Evolutionary conservation across 2,888 invertebrate genomes (phyloP), one percentile per base, ranked within the genome.

Genomic region (Blera fallax): DNA sequence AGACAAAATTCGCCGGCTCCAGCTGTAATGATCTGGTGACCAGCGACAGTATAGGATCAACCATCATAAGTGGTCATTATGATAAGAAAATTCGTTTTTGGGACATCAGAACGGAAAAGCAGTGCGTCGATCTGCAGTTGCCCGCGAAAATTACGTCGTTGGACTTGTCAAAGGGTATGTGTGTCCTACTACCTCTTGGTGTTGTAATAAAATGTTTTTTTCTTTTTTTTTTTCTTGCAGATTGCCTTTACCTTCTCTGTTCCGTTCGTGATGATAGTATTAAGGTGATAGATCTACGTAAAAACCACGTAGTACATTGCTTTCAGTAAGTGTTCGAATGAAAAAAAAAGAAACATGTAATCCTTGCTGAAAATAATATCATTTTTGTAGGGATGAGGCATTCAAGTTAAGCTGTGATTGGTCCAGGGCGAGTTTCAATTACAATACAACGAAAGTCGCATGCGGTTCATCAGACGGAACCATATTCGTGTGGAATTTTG

Each of bases 71-170:
- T 89, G 99, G 99, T 24, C 99, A 99, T 93, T 99, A 97, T 92
- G 99, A 99, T 93, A 98, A 98, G 93, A 96, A 96, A 90, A 96
- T 99, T 89, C 95, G 99, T 67, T 97, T 99, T 93, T 99, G 99
- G 99, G 99, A 99, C 92, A 96, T 96, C 87, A 94, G 99, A 89
- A 95, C 96, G 14, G 98, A 98, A 89, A 95, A 95, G 89, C 95
- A 95, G 88, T 95, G 95, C 84, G 97, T 97, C 90, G 97, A 98
- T 92, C 96, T 98, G 87, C 92, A 95, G 87, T 94, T 99, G 85
- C 97, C 97, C 91, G 98, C 98, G 79, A 97, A 97, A 94, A 96
- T 99, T 87, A 99, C 99, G 43, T 99, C 99, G 54, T 94, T 99
- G 88, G 98, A 98, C 93, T 93, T 98, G 88, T 97, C 98, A 83